Conservation (phyloP, 2,113 vertebrate species). For the Gila orcuttii region DNA sequence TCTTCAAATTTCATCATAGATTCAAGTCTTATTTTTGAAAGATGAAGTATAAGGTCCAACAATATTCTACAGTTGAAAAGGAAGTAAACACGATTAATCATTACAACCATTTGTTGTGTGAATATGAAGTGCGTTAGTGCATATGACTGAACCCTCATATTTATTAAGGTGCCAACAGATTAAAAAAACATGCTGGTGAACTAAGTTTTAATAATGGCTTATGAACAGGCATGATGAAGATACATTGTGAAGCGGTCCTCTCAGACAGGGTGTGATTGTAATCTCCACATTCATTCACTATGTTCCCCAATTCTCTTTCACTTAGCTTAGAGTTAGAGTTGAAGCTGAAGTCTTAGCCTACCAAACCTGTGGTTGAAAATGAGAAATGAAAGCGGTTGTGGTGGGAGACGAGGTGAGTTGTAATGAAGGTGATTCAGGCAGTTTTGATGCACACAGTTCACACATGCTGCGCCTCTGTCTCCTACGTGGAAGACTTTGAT, state of each 20-base stretch:
- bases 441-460: constrained; percentile 18
- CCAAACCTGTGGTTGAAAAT: constrained; percentile 2
- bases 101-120: background rate
- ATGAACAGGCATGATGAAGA: background rate
- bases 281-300: background rate
- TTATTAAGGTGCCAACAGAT: background rate
- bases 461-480: background rate
- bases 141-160: background rate
- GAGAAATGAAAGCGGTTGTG: background rate
- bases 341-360: background rate
- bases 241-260: background rate
- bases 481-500: constrained; percentile 38
- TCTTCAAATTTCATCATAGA: background rate
- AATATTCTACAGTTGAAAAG: background rate
- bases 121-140: background rate
- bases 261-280: background rate
- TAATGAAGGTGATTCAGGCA: background rate
- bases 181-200: background rate
- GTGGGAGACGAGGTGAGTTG: background rate
- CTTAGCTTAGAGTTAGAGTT: background rate
- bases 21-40: constrained; percentile 1
- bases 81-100: background rate
- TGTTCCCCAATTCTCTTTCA: background rate
- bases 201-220: background rate
- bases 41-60: background rate